These are phyloP conservation scores for Drosophila mojavensis DNA, from an alignment of 1,140 invertebrate species.

Conservation along the genomic window DNA sequence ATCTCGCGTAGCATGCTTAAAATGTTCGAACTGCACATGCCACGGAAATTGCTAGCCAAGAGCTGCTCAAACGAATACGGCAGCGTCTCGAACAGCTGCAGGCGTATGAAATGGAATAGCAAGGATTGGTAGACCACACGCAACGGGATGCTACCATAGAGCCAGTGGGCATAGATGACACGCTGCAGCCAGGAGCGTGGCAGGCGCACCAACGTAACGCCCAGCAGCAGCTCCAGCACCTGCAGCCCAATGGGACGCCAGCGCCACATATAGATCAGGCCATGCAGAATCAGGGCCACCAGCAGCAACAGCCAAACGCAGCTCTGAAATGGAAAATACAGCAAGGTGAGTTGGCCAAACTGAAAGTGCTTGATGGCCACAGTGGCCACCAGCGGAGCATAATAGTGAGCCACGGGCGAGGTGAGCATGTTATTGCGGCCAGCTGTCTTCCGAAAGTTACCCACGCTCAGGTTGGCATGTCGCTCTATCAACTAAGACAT, in stretches of 20 bases:
- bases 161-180: constrained; percentile 63
- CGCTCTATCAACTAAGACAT: constrained; percentile 25
- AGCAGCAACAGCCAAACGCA: constrained; percentile 51
- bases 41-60: constrained; percentile 41
- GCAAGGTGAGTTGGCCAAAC: constrained; percentile 34
- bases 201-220: constrained; percentile 33
- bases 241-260: constrained; percentile 30
- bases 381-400: constrained; percentile 57
- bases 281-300: constrained; percentile 31
- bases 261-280: constrained; percentile 29
- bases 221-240: constrained; percentile 56
- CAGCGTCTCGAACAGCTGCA: constrained; percentile 47
- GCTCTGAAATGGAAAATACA: constrained; percentile 55
- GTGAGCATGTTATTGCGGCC: constrained; percentile 42
- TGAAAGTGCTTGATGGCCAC: constrained; percentile 50
- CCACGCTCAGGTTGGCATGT: constrained; percentile 59
- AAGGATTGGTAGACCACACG: constrained; percentile 67
- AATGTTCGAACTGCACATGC: constrained; percentile 45
- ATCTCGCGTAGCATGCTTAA: constrained; percentile 51
- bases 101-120: constrained; percentile 65
- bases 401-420: constrained; percentile 58
- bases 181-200: constrained; percentile 57
- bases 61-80: constrained; percentile 55
- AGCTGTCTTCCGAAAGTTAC: constrained; percentile 54
- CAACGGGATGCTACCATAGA: constrained; percentile 59